Evolutionary conservation across 1,140 invertebrate species (phyloP), one percentile per base, ranked within the genome.

Genomic region (Gryon sp.): DNA sequence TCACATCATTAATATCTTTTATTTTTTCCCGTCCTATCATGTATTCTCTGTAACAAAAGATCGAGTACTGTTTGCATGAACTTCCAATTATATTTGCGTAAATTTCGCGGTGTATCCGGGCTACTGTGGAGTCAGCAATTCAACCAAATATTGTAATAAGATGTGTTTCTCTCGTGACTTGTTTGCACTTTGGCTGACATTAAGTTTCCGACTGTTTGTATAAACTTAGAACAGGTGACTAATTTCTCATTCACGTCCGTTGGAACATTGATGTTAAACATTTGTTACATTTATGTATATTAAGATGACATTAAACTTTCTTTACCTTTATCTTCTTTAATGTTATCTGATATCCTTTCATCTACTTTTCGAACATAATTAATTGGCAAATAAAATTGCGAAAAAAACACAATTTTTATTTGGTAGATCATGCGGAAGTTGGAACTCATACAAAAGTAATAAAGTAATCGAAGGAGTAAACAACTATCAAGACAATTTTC

Each of bases 91-190:
- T 40, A 40, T 57, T 30, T 57, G 52, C 30, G 41, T 46, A 48
- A 38, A 68, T 68, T 24, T 53, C 9, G 15, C 14, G 28, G 46
- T 24, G 53, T 45, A 55, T 66, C 40, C 18, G 11, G 24, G 19
- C 14, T 32, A 5, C 7, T 12, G 32, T 9, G 12, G 52, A 68
- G 43, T 59, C 52, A 70, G 45, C 36, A 20, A 15, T 55, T 59
- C 20, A 6, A 4, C 16, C 43, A 48, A 72, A 72, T 72, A 55
- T 62, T 72, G 34, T 72, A 53, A 62, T 62, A 72, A 72, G 55
- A 50, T 40, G 4, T 14, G 53, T 53, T 20, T 52, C 34, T 8
- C 16, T 48, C 32, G 12, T 26, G 28, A 38, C 45, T 60, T 55
- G 55, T 46, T 72, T 62, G 48, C 30, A 6, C 20, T 43, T 22